phyloP scores from a whole-genome alignment of 2,888 invertebrate genomes.

The Drosophila eohydei region DNA sequence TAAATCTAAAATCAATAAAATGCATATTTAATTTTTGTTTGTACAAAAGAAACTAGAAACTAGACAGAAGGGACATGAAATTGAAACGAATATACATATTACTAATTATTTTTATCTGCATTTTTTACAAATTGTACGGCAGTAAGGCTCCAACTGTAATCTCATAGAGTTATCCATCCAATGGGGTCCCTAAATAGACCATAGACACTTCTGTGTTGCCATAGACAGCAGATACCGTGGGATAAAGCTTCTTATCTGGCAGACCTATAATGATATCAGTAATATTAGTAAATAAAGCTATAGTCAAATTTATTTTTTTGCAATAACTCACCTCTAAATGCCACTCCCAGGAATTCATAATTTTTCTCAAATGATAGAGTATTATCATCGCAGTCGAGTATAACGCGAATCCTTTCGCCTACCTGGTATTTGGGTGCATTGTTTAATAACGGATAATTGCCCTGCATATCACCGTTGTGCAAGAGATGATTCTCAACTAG shows the following conservation, averaged over 20 bases:
- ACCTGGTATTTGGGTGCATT: constrained; percentile 99
- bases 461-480: constrained; percentile 98
- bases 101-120: constrained; percentile 27
- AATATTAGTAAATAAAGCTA: too few relatives aligned
- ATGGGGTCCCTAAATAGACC: constrained; percentile 98
- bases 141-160: constrained; percentile 62
- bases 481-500: constrained; percentile 98
- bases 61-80: constrained; percentile 45
- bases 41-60: constrained; percentile 61
- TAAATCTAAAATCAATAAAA: constrained; percentile 63
- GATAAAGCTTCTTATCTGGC: constrained; percentile 96
- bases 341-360: constrained; percentile 99
- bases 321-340: constrained; percentile 92
- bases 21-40: constrained; percentile 49
- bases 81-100: constrained; percentile 35
- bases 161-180: constrained; percentile 91
- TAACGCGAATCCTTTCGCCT: constrained; percentile 97
- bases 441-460: constrained; percentile 96
- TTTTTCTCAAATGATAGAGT: constrained; percentile 98
- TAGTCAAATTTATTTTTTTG: background rate
- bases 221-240: constrained; percentile 98
- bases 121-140: constrained; percentile 67
- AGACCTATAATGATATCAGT: constrained; percentile 87
- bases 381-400: constrained; percentile 98
- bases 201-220: constrained; percentile 99